Evolutionary conservation across 2,113 vertebrate genomes (phyloP).

Genomic region (Paedocypris sp.): DNA sequence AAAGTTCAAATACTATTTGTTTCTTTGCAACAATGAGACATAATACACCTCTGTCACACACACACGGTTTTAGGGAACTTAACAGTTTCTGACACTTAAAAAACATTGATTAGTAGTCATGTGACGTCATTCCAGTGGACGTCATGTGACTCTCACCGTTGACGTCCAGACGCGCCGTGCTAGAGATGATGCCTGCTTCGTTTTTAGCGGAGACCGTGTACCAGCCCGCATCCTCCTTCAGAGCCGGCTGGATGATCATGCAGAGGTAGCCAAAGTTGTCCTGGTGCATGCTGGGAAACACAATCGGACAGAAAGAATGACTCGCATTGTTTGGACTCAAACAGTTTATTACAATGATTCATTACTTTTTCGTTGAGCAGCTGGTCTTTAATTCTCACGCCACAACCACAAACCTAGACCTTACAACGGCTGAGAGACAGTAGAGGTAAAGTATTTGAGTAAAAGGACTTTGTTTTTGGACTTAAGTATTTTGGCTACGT

Average conservation of each 20-base stretch:
- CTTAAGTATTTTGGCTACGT: too few relatives aligned
- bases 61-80: too few relatives aligned
- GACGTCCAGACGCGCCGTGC: conserved; percentile 87
- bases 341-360: not conserved
- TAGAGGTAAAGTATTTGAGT: too few relatives aligned
- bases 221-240: conserved; percentile 93
- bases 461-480: too few relatives aligned
- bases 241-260: conserved; percentile 91
- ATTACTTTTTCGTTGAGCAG: too few relatives aligned
- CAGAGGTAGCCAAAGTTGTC: conserved; percentile 92
- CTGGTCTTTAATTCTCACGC: too few relatives aligned
- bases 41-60: too few relatives aligned
- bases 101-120: too few relatives aligned
- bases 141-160: conserved; percentile 64
- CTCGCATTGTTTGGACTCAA: not conserved
- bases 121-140: too few relatives aligned
- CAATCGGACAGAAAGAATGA: not conserved
- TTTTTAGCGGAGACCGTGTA: conserved; percentile 97
- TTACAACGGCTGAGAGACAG: not conserved
- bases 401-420: not conserved
- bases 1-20: too few relatives aligned
- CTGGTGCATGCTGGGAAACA: conserved; percentile 84
- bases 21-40: too few relatives aligned
- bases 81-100: too few relatives aligned
- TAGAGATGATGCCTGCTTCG: conserved; percentile 91